Conservation (phyloP, 2,113 vertebrate species). For the Datnioides undecimradiatus region DNA sequence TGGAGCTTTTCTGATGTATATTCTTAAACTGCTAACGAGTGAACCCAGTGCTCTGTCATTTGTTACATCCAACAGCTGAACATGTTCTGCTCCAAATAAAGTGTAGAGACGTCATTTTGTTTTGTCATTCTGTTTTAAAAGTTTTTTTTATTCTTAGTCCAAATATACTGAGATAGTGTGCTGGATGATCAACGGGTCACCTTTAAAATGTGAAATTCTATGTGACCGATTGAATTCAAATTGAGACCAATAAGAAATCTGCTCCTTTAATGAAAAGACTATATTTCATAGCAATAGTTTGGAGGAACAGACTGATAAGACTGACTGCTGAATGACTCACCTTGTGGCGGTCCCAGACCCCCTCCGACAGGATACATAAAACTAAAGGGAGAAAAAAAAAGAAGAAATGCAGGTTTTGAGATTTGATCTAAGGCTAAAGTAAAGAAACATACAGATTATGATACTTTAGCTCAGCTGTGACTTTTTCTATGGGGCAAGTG, state of each 20-base stretch:
- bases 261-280: too few species aligned
- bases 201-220: too few species aligned
- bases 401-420: constrained; percentile 60
- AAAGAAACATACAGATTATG: background rate
- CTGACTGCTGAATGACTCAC: constrained; percentile 81
- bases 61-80: background rate
- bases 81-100: background rate
- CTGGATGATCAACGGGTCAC: too few species aligned
- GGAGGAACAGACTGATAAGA: background rate
- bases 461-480: background rate
- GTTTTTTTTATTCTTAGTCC: too few species aligned
- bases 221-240: too few species aligned
- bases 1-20: background rate
- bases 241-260: too few species aligned
- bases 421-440: background rate
- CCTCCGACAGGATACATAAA: constrained; percentile 96
- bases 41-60: background rate
- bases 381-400: constrained; percentile 80
- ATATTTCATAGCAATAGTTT: too few species aligned
- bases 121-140: too few species aligned
- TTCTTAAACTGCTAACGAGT: background rate
- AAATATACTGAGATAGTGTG: too few species aligned
- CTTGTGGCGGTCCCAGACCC: constrained; percentile 92
- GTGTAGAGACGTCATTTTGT: too few species aligned
- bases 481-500: background rate